These are phyloP conservation scores for Leptodirus hochenwartii DNA, from an alignment of 2,888 invertebrate genomes.

Conservation along the genomic window DNA sequence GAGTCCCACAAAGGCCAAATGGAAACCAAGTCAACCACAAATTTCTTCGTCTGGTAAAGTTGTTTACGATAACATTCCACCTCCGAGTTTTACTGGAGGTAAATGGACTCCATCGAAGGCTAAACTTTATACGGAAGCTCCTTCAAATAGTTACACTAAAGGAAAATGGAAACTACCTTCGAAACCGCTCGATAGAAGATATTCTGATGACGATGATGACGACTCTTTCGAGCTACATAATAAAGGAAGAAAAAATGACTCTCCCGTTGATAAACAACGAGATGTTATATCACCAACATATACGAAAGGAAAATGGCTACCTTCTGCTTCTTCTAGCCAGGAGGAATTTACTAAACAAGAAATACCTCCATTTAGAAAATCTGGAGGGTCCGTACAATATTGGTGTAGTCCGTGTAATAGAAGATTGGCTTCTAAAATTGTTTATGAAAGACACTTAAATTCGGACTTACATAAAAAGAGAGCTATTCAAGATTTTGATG, in stretches of 20 bases:
- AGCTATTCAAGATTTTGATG: slow-evolving; percentile 47
- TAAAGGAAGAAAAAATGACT: too few relatives aligned
- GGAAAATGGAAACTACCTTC: slow-evolving; percentile 44
- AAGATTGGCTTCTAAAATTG: slow-evolving; percentile 48
- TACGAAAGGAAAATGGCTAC: slow-evolving; percentile 47
- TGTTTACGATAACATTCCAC: slow-evolving; percentile 18
- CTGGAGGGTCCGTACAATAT: slow-evolving; percentile 36
- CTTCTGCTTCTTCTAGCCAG: slow-evolving; percentile 25
- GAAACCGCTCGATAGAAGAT: slow-evolving; percentile 16
- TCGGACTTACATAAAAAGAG: slow-evolving; percentile 54
- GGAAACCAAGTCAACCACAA: slow-evolving; percentile 30
- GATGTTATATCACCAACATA: slow-evolving; percentile 31
- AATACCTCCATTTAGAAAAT: slow-evolving; percentile 22
- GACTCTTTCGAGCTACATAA: slow-evolving; percentile 17
- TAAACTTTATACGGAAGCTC: slow-evolving; percentile 2
- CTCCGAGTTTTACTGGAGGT: slow-evolving; percentile 34
- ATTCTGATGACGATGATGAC: slow-evolving; percentile 23
- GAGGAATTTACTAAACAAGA: slow-evolving; percentile 11
- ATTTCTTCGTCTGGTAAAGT: slow-evolving; percentile 6
- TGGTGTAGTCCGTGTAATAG: slow-evolving; percentile 72
- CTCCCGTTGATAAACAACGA: too few relatives aligned
- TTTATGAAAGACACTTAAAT: slow-evolving; percentile 60
- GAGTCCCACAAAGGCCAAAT: slow-evolving; percentile 30
- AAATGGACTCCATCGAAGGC: slow-evolving; percentile 48
- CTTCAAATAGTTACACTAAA: slow-evolving; percentile 29